Evolutionary conservation across 1,140 invertebrate species (phyloP).

Genomic region (Heliconius eleuchia): DNA sequence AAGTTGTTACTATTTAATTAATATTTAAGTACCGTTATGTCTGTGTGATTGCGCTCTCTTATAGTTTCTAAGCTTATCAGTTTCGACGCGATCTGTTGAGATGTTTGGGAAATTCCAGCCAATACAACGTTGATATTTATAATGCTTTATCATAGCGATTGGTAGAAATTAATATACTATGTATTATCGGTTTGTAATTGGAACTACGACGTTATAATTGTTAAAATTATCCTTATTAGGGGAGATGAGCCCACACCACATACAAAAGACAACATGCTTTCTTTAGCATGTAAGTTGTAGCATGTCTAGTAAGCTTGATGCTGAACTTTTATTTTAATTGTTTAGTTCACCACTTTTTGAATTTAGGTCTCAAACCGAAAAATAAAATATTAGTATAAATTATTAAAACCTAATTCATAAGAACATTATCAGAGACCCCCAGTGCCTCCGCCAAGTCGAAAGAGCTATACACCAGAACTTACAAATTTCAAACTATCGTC

Average conservation of each 20-base stretch:
- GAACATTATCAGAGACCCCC: no score
- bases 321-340: no score
- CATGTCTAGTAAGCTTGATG: no score
- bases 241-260: neutral
- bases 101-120: constrained; percentile 17
- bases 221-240: neutral
- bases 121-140: constrained; percentile 19
- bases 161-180: constrained; percentile 14
- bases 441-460: no score
- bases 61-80: constrained; percentile 17
- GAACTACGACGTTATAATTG: neutral
- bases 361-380: no score
- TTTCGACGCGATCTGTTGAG: neutral
- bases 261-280: no score
- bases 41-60: constrained; percentile 12
- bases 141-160: constrained; percentile 21
- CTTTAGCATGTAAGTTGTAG: no score
- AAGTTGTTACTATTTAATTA: neutral
- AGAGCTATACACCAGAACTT: no score
- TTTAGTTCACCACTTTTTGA: no score
- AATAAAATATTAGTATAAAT: no score
- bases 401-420: no score
- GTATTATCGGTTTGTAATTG: neutral
- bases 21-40: neutral
- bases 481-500: no score